phyloP scores from a whole-genome alignment of 2,797 vertebrate species.

The Danio albolineatus region DNA sequence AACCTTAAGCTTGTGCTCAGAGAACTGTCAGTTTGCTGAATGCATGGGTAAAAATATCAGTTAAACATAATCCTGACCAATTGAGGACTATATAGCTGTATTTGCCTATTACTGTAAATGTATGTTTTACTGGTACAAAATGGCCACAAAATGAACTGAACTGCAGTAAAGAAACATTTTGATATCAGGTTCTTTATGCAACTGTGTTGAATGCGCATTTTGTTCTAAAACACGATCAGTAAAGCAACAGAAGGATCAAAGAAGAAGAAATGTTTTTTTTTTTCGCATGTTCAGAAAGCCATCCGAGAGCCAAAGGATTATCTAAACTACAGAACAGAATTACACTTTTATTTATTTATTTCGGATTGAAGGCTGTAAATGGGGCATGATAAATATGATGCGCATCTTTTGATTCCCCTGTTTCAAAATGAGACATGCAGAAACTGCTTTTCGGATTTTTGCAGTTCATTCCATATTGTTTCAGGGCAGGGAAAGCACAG shows the following conservation, averaged over 20 bases:
- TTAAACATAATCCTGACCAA: background rate
- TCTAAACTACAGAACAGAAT: conserved; percentile 27
- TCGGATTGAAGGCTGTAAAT: conserved; percentile 29
- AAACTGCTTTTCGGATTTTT: background rate
- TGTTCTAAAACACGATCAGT: conserved; percentile 4
- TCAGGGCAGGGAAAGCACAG: background rate
- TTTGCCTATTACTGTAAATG: background rate
- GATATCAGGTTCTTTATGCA: background rate
- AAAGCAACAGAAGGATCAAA: conserved; percentile 9
- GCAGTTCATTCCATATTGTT: background rate
- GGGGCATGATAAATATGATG: conserved; percentile 26
- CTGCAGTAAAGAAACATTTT: background rate
- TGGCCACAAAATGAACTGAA: conserved; percentile 14
- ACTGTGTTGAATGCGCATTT: background rate
- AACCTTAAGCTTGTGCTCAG: background rate
- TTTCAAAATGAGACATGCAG: background rate
- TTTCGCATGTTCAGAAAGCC: conserved; percentile 21
- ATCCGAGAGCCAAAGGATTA: conserved; percentile 33
- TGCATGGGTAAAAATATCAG: background rate
- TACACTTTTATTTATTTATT: background rate
- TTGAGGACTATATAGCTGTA: background rate
- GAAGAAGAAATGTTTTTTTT: background rate
- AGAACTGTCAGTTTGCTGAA: background rate
- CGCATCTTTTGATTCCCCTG: conserved; percentile 10
- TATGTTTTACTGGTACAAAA: background rate